Conservation (phyloP, 2,113 vertebrate genomes). For the Talpa occidentalis region DNA sequence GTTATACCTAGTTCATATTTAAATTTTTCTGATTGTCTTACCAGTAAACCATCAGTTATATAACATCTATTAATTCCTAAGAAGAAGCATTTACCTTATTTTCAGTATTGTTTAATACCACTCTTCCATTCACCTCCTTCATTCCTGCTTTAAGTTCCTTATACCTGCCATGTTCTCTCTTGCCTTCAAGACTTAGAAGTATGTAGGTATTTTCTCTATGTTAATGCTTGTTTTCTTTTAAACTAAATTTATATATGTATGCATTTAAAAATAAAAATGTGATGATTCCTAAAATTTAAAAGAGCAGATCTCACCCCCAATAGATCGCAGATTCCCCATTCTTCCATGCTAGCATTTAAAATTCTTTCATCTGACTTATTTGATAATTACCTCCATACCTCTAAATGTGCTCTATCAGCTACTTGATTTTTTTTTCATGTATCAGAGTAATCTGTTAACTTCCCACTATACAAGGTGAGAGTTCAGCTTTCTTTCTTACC, state of each 20-base stretch:
- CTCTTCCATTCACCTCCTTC: neutral
- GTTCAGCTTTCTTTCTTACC: slow-evolving; percentile 21
- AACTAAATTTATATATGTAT: neutral
- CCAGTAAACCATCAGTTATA: neutral
- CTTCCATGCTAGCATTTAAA: neutral
- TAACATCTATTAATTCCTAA: neutral
- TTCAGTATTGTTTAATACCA: neutral
- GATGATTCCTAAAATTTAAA: slow-evolving; percentile 23
- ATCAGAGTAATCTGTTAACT: neutral
- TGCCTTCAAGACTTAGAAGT: neutral
- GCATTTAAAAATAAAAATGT: slow-evolving; percentile 34
- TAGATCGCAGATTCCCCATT: neutral
- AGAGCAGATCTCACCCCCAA: neutral
- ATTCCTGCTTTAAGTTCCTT: neutral
- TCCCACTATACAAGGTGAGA: neutral
- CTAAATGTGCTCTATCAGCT: neutral
- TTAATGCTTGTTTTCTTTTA: neutral
- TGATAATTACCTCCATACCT: neutral
- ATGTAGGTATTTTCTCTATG: slow-evolving; percentile 1
- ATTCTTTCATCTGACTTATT: slow-evolving; percentile 4
- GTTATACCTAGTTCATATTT: neutral
- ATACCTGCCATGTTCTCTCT: neutral
- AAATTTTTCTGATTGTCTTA: neutral
- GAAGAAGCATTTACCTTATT: neutral
- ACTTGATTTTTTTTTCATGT: neutral